Conservation (phyloP, 2,888 invertebrate genomes). For the Hesperia comma region DNA sequence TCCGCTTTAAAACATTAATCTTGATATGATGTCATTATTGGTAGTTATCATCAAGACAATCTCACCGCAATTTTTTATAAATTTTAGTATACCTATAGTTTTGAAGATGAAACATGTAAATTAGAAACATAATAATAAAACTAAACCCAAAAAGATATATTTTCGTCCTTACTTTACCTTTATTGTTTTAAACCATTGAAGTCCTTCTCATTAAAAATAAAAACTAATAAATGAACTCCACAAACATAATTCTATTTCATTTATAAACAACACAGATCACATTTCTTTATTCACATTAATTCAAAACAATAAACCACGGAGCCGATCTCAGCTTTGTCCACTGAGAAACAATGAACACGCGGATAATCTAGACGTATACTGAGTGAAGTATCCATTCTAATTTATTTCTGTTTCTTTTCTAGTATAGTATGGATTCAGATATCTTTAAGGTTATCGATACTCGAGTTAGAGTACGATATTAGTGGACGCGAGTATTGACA, state of each 20-base stretch:
- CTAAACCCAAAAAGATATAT: too few species aligned
- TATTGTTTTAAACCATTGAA: neutral
- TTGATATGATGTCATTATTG: too few species aligned
- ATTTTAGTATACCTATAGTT: too few species aligned
- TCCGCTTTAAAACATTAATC: too few species aligned
- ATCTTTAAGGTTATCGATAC: constrained; percentile 35
- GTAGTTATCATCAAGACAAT: too few species aligned
- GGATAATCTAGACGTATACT: constrained; percentile 22
- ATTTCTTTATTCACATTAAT: neutral
- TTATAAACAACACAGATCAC: neutral
- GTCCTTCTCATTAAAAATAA: neutral
- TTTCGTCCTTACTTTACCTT: neutral
- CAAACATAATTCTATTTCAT: neutral
- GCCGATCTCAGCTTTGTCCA: neutral
- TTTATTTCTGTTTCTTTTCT: constrained; percentile 13
- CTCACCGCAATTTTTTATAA: too few species aligned
- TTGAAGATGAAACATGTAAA: too few species aligned
- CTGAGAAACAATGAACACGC: constrained; percentile 40
- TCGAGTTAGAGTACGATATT: constrained; percentile 24
- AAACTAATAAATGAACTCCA: neutral
- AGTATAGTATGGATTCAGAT: constrained; percentile 25
- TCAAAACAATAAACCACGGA: neutral
- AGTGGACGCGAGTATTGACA: constrained; percentile 15
- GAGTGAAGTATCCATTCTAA: constrained; percentile 25
- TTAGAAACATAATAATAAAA: too few species aligned